A percentile compares a stretch with the other conserved stretches of the same genome.
phyloP scores from a whole-genome alignment of 2,113 vertebrate species.

The Zootoca vivipara region DNA sequence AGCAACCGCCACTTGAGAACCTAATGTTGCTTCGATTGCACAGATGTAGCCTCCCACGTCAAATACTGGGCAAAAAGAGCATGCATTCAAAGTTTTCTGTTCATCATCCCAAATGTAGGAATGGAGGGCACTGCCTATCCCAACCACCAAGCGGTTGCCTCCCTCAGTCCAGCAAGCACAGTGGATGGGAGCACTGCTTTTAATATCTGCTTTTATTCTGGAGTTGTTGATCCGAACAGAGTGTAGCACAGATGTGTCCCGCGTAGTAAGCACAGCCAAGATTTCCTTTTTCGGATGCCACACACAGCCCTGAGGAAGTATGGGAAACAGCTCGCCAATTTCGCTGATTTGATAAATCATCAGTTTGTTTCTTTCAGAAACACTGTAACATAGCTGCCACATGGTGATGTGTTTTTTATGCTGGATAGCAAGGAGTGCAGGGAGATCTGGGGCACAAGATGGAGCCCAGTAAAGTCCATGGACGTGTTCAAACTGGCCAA shows the following conservation, averaged over 20 bases:
- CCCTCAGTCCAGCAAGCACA: constrained; percentile 96
- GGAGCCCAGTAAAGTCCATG: constrained; percentile 90
- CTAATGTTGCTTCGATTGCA: constrained; percentile 81
- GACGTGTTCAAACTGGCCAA: constrained; percentile 91
- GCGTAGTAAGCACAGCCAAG: constrained; percentile 84
- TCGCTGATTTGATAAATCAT: constrained; percentile 89
- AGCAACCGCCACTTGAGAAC: constrained; percentile 84
- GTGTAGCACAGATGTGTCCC: constrained; percentile 83
- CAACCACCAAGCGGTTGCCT: constrained; percentile 89
- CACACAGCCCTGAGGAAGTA: constrained; percentile 88
- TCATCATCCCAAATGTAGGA: constrained; percentile 92
- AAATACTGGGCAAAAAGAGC: constrained; percentile 87
- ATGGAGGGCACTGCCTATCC: constrained; percentile 86
- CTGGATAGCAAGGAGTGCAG: constrained; percentile 87
- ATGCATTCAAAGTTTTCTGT: constrained; percentile 83
- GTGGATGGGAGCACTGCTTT: constrained; percentile 82
- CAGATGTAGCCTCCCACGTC: constrained; percentile 87
- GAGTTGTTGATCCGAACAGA: constrained; percentile 83
- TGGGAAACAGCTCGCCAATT: constrained; percentile 84
- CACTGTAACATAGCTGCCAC: constrained; percentile 87
- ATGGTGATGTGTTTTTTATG: constrained; percentile 90
- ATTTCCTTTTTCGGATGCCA: constrained; percentile 90
- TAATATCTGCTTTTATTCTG: constrained; percentile 82
- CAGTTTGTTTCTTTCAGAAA: constrained; percentile 85
- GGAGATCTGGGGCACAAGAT: constrained; percentile 75